Evolutionary conservation across 2,888 invertebrate species (phyloP).

Genomic region (Meteorus cinctellus): DNA sequence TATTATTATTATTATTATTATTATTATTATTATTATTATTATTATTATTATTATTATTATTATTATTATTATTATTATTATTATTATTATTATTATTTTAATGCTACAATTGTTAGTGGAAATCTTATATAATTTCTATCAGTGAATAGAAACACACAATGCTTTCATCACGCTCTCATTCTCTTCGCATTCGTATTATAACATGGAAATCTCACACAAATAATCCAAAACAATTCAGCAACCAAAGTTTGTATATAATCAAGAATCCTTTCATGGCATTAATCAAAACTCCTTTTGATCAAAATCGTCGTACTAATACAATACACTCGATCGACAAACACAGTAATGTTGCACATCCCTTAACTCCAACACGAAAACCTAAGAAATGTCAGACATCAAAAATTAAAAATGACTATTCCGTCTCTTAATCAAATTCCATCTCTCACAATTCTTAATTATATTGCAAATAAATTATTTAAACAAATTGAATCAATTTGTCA

Average conservation of each 20-base stretch:
- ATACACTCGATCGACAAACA: not conserved
- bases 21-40: too few species aligned
- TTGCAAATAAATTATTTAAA: too few species aligned
- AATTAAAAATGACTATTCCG: not conserved
- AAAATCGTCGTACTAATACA: constrained; percentile 13
- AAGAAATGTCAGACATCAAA: not conserved
- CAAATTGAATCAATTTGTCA: too few species aligned
- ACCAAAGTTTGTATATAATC: constrained; percentile 37
- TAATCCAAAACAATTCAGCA: constrained; percentile 17
- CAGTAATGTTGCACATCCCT: not conserved
- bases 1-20: too few species aligned
- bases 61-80: too few species aligned
- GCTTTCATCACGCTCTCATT: not conserved
- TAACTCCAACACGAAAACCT: not conserved
- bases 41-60: too few species aligned
- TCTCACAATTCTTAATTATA: too few species aligned
- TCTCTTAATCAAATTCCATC: too few species aligned
- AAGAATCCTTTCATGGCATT: constrained; percentile 33
- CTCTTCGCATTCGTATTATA: not conserved
- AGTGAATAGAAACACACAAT: not conserved
- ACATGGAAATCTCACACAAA: constrained; percentile 4
- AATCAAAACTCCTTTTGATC: constrained; percentile 42
- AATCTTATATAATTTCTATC: constrained; percentile 3
- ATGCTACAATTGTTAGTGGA: not conserved
- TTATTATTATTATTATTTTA: too few species aligned